A percentile compares a stretch with the other conserved stretches of the same genome.
Conservation (phyloP, 92 coral and sea anemone genomes). For the Porites rus region DNA sequence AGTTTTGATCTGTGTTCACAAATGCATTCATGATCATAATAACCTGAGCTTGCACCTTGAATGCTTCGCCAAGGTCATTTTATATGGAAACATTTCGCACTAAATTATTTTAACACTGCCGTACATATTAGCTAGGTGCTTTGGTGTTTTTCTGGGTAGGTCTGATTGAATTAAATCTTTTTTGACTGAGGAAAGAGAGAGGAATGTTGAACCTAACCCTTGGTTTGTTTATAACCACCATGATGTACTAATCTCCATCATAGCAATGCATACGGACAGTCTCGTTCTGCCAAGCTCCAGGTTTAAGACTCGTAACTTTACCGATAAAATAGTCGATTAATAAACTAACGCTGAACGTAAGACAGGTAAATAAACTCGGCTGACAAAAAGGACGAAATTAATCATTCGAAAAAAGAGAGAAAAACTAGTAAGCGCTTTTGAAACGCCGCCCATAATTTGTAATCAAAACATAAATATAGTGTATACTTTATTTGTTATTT, state of each 20-base stretch:
- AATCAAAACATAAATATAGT: not conserved
- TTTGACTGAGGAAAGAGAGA: not conserved
- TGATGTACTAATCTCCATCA: no score
- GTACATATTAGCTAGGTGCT: not conserved
- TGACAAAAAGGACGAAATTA: not conserved
- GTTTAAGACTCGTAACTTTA: not conserved
- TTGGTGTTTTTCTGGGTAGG: not conserved
- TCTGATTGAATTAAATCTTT: not conserved
- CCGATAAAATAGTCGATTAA: not conserved
- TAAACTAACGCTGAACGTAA: not conserved
- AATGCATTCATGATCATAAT: no score
- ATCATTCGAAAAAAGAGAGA: not conserved
- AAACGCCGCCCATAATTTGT: not conserved
- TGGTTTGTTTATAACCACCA: no score
- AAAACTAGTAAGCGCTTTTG: not conserved
- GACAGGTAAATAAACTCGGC: not conserved
- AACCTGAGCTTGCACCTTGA: no score
- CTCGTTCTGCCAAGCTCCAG: not conserved
- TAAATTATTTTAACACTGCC: not conserved
- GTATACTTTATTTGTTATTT: not conserved
- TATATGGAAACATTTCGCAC: not conserved
- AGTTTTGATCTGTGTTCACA: no score
- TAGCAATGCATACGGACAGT: no score
- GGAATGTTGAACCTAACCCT: no score
- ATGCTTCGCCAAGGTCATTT: no score